phyloP scores from a whole-genome alignment of 2,113 vertebrate species.

The Dunckerocampus dactyliophorus region DNA sequence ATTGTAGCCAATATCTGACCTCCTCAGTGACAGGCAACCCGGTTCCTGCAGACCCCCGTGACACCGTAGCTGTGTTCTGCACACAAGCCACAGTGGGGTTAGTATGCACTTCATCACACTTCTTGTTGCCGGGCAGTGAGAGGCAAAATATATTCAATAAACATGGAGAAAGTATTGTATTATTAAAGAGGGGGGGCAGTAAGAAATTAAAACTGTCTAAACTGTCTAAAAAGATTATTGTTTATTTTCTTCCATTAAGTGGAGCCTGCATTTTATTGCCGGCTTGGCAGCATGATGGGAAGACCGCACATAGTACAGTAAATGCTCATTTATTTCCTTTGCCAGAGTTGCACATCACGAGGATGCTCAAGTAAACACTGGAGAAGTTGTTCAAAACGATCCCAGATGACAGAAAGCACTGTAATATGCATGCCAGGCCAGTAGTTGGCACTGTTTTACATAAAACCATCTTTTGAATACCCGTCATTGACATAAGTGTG shows the following conservation, averaged over 20 bases:
- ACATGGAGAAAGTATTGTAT: not conserved
- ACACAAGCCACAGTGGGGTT: slow-evolving; percentile 11
- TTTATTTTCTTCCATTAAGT: slow-evolving; percentile 46
- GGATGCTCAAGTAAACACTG: too few relatives aligned
- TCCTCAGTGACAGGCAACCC: slow-evolving; percentile 29
- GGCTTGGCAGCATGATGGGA: slow-evolving; percentile 16
- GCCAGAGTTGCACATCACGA: not conserved
- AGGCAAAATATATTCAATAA: not conserved
- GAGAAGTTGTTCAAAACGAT: too few relatives aligned
- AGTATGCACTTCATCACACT: not conserved
- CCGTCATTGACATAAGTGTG: too few relatives aligned
- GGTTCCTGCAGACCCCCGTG: slow-evolving; percentile 40
- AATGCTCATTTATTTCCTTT: not conserved
- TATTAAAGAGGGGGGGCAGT: slow-evolving; percentile 2
- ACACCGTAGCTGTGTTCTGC: slow-evolving; percentile 9
- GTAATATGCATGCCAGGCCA: too few relatives aligned
- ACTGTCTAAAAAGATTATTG: slow-evolving; percentile 16
- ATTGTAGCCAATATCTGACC: slow-evolving; percentile 39
- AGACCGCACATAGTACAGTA: slow-evolving; percentile 5
- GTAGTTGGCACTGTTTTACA: too few relatives aligned
- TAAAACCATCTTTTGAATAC: too few relatives aligned
- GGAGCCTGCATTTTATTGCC: slow-evolving; percentile 24
- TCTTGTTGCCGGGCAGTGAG: not conserved
- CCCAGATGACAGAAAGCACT: too few relatives aligned
- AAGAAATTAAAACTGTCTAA: slow-evolving; percentile 5